Evolutionary conservation across 2,797 vertebrate genomes (phyloP).

Genomic region (Chelidonichthys spinosus): DNA sequence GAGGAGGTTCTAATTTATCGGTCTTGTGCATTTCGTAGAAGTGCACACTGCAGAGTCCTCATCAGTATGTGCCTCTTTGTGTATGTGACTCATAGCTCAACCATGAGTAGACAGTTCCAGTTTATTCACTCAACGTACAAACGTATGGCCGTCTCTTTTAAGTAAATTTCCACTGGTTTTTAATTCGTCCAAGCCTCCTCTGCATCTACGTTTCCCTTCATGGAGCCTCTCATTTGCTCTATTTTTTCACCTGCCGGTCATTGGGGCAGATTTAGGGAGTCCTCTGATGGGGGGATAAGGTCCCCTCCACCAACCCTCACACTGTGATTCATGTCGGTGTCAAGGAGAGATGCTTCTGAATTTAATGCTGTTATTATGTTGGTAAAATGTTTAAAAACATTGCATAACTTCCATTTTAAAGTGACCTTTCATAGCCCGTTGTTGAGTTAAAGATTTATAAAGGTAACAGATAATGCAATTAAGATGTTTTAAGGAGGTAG

Average conservation of each 20-base stretch:
- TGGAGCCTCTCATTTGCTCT: slow-evolving; percentile 60
- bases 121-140: slow-evolving; percentile 42
- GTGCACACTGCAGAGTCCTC: slow-evolving; percentile 6
- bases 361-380: slow-evolving; percentile 27
- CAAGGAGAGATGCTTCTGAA: slow-evolving; percentile 28
- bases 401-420: slow-evolving; percentile 38
- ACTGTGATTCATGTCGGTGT: slow-evolving; percentile 40
- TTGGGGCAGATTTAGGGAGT: slow-evolving; percentile 67
- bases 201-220: slow-evolving; percentile 42
- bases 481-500: slow-evolving; percentile 8
- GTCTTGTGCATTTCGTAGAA: not conserved
- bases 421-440: slow-evolving; percentile 29
- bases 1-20: slow-evolving; percentile 20
- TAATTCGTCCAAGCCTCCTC: slow-evolving; percentile 46
- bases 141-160: slow-evolving; percentile 39
- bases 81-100: slow-evolving; percentile 39
- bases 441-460: slow-evolving; percentile 23
- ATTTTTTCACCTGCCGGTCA: slow-evolving; percentile 79
- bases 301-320: slow-evolving; percentile 9
- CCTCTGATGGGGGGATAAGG: slow-evolving; percentile 38
- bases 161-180: slow-evolving; percentile 63
- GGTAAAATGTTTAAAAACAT: slow-evolving; percentile 21
- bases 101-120: slow-evolving; percentile 48
- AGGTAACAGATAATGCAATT: slow-evolving; percentile 10
- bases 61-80: slow-evolving; percentile 3